Base-by-base conservation (phyloP, 1,140 invertebrate genomes). In the Drosophila seguyi region DNA sequence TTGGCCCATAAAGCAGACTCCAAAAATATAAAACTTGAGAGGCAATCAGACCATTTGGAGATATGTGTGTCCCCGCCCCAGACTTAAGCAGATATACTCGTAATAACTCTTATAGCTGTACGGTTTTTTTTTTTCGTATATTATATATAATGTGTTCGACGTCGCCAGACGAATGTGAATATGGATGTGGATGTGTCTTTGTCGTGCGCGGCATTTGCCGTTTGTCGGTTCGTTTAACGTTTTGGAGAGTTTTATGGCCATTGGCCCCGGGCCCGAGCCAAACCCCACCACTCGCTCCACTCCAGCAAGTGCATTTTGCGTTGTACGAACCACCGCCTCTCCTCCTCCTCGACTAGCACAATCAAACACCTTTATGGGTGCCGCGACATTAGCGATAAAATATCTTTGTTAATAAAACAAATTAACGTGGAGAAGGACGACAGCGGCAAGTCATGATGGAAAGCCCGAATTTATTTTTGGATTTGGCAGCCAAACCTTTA, bases 351-450 rank as follows among this genome's bases (percentile, higher is more conserved):
- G 8, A 27, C 47, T 27, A 48, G 16, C 68, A 39, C 69, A 48
- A 72, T 72, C 66, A 73, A 41, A 79, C 67, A 62, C 73, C 60
- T 88, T 88, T 75, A 80, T 88, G 77, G 66, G 44, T 83, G 80
- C 80, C 84, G 84, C 84, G 65, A 69, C 75, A 81, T 68, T 73
- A 75, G 75, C 68, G 80, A 90, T 90, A 84, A 88, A 88, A 88
- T 78, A 84, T 88, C 66, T 78, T 87, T 88, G 84, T 88, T 88
- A 83, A 83, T 87, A 78, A 87, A 87, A 83, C 84, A 87, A 88
- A 84, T 80, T 83, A 87, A 74, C 79, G 57, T 67, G 27, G 41
- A 48, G 66, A 72, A 47, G 27, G n/a, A 58, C 66, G 29, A 36
- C 52, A 29, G n/a, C 42, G 41, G 18, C 65, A 34, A 71, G 42